Conservation (phyloP, 1,140 invertebrate genomes). For the Formica exsecta region DNA sequence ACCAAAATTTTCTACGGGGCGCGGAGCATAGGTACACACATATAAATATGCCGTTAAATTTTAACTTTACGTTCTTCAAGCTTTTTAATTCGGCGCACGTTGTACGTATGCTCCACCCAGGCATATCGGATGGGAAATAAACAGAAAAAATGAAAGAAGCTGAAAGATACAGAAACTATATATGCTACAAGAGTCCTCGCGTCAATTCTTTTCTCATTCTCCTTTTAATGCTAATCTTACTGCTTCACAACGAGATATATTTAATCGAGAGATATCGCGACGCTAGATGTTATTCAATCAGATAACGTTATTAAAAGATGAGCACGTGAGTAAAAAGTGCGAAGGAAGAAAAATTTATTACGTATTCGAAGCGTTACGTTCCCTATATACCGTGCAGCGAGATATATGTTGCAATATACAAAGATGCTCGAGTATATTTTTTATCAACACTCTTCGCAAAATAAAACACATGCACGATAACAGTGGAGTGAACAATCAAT, state of each 20-base stretch:
- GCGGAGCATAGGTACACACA: slow-evolving; percentile 56
- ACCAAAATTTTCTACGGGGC: slow-evolving; percentile 74
- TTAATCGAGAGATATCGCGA: slow-evolving; percentile 14
- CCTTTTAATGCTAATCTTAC: slow-evolving; percentile 28
- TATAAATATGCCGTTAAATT: slow-evolving; percentile 27
- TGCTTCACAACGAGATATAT: slow-evolving; percentile 20
- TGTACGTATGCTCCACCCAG: slow-evolving; percentile 59
- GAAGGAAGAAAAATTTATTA: not conserved
- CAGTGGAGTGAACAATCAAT: not conserved
- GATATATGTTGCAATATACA: not conserved
- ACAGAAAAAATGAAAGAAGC: slow-evolving; percentile 70
- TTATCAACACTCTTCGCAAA: not conserved
- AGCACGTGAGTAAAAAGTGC: not conserved
- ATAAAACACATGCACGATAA: slow-evolving; percentile 38
- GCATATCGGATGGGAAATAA: slow-evolving; percentile 32
- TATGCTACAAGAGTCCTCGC: slow-evolving; percentile 28
- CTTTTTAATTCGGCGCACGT: not conserved
- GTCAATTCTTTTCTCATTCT: slow-evolving; percentile 35
- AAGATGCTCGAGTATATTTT: not conserved
- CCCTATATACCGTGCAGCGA: not conserved
- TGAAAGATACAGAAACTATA: slow-evolving; percentile 69
- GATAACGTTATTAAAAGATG: slow-evolving; percentile 9
- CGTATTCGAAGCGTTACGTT: not conserved
- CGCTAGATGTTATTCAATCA: not conserved
- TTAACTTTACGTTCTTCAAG: not conserved